A percentile compares a stretch with the other conserved stretches of the same genome.
phyloP scores from a whole-genome alignment of 2,888 invertebrate species.

The Gonocerus acuteangulatus region DNA sequence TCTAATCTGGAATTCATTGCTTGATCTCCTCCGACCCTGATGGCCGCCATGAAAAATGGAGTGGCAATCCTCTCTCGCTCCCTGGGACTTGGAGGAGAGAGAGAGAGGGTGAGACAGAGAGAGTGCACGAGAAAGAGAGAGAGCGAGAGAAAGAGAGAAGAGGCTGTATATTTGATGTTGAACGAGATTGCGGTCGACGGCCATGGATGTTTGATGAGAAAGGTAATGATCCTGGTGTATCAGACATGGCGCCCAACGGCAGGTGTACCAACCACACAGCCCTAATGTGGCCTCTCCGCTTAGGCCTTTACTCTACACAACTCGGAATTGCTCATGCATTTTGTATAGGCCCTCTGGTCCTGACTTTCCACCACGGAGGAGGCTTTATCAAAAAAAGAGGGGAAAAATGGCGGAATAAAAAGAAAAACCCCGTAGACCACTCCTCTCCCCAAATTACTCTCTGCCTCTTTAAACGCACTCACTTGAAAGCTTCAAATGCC shows the following conservation, averaged over 20 bases:
- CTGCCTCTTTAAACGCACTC: conserved; percentile 17
- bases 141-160: too few species aligned
- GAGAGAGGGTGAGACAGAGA: too few species aligned
- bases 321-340: conserved; percentile 15
- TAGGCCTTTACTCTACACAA: conserved; percentile 1
- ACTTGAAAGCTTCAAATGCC: conserved; percentile 8
- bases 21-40: not conserved
- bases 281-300: conserved; percentile 7
- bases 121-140: too few species aligned
- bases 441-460: conserved; percentile 7
- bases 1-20: too few species aligned
- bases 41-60: conserved; percentile 17
- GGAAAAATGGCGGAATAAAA: too few species aligned
- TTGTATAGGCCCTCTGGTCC: not conserved
- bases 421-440: too few species aligned
- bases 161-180: conserved; percentile 12
- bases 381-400: too few species aligned
- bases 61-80: conserved; percentile 13
- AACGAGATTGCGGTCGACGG: conserved; percentile 8
- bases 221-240: too few species aligned
- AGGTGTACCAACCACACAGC: conserved; percentile 5
- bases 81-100: too few species aligned
- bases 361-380: too few species aligned
- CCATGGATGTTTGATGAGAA: conserved; percentile 17
- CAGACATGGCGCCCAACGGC: not conserved